Conservation (phyloP, 2,888 invertebrate genomes). For the Byasa hedistus region DNA sequence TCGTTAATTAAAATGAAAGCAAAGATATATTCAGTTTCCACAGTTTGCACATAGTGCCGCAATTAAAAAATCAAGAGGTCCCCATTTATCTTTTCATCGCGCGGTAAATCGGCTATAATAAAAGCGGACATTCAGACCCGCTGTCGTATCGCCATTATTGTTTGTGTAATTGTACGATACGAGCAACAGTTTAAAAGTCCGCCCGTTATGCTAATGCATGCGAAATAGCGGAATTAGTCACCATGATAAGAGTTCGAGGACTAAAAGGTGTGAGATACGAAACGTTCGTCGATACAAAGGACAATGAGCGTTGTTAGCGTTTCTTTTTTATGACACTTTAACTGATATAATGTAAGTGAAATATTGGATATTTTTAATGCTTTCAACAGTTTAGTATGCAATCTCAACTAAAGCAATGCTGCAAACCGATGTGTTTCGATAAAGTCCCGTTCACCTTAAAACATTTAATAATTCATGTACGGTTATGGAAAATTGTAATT, state of each 20-base stretch:
- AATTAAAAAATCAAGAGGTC: slow-evolving; percentile 29
- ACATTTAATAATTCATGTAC: slow-evolving; percentile 26
- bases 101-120: slow-evolving; percentile 52
- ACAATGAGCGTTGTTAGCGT: slow-evolving; percentile 15
- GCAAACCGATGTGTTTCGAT: slow-evolving; percentile 4
- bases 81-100: slow-evolving; percentile 38
- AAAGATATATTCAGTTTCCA: neutral
- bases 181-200: slow-evolving; percentile 45
- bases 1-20: slow-evolving; percentile 23
- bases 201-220: slow-evolving; percentile 65
- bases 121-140: slow-evolving; percentile 49
- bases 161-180: slow-evolving; percentile 68
- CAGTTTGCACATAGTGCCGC: slow-evolving; percentile 12
- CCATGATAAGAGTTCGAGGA: slow-evolving; percentile 42
- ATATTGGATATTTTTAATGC: slow-evolving; percentile 9
- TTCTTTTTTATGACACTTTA: slow-evolving; percentile 1
- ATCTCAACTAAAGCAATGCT: neutral
- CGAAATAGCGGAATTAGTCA: slow-evolving; percentile 56
- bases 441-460: slow-evolving; percentile 16
- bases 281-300: slow-evolving; percentile 6
- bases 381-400: neutral
- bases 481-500: slow-evolving; percentile 18
- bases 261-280: slow-evolving; percentile 26
- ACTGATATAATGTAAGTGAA: slow-evolving; percentile 3
- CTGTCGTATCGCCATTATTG: slow-evolving; percentile 61